Evolutionary conservation across 2,888 invertebrate species (phyloP).

Genomic region (Rhopalosiphum nymphaeae): DNA sequence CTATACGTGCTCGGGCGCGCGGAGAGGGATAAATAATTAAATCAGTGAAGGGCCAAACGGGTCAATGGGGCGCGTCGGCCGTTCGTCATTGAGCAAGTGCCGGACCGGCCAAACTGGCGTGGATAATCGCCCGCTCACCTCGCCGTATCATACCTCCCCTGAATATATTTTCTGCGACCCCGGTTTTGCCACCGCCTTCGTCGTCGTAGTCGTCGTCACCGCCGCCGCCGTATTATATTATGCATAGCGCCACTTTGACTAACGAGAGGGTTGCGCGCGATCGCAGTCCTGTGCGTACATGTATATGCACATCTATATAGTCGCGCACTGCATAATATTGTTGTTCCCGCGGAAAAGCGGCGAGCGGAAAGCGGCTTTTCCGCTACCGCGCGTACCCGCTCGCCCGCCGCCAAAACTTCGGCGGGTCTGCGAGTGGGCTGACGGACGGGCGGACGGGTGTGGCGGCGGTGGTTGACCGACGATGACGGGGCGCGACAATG

Average conservation of each 20-base stretch:
- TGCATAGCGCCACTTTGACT: not conserved
- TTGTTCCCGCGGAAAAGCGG: not conserved
- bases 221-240: not conserved
- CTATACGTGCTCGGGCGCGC: not conserved
- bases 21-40: constrained; percentile 28
- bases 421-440: not conserved
- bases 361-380: not conserved
- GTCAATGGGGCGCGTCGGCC: constrained; percentile 12
- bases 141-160: not conserved
- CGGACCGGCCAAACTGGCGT: not conserved
- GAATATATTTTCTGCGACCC: not conserved
- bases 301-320: not conserved
- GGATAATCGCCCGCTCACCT: not conserved
- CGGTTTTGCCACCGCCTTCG: not conserved
- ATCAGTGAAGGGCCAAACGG: constrained; percentile 27
- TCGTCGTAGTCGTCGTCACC: not conserved
- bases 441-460: not conserved
- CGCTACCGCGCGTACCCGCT: not conserved
- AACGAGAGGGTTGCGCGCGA: constrained; percentile 10
- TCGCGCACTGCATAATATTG: not conserved
- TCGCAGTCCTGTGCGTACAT: not conserved
- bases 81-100: constrained; percentile 18
- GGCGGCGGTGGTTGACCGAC: constrained; percentile 23
- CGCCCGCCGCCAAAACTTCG: not conserved
- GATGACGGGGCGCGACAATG: not conserved